Evolutionary conservation across 2,113 vertebrate genomes (phyloP).

Genomic region (Perca flavescens): DNA sequence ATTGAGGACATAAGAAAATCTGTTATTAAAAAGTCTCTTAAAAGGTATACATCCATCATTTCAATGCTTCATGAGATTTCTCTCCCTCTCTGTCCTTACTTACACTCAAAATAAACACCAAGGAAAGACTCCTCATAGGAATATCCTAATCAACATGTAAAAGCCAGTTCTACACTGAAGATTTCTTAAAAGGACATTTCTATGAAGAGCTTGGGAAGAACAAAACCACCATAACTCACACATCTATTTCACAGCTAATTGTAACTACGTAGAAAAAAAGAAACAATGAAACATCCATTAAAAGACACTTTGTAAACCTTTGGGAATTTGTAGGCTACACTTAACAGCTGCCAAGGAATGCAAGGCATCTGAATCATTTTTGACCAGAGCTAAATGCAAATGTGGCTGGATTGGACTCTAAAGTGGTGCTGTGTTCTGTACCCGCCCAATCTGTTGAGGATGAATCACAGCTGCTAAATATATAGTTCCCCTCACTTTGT

Average conservation of each 20-base stretch:
- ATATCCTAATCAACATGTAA: neutral
- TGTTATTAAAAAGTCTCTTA: neutral
- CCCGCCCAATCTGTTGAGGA: slow-evolving; percentile 60
- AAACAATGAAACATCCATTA: neutral
- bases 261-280: neutral
- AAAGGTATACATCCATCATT: neutral
- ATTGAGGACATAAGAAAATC: neutral
- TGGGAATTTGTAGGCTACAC: neutral
- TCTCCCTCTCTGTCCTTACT: neutral
- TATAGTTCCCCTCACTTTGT: slow-evolving; percentile 54
- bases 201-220: neutral
- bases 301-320: neutral
- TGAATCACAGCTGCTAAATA: slow-evolving; percentile 75
- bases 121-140: neutral
- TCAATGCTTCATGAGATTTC: neutral
- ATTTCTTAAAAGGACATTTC: neutral
- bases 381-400: slow-evolving; percentile 24
- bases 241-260: neutral
- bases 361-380: slow-evolving; percentile 13
- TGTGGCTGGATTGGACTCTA: slow-evolving; percentile 21
- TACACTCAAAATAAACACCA: neutral
- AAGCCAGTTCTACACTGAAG: neutral
- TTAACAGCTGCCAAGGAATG: neutral
- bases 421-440: slow-evolving; percentile 35
- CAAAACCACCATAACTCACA: neutral